A percentile compares a stretch with the other conserved stretches of the same genome.
These are phyloP conservation scores for Scaptomyza tumidula DNA, from an alignment of 2,888 invertebrate genomes.

Conservation along the genomic window DNA sequence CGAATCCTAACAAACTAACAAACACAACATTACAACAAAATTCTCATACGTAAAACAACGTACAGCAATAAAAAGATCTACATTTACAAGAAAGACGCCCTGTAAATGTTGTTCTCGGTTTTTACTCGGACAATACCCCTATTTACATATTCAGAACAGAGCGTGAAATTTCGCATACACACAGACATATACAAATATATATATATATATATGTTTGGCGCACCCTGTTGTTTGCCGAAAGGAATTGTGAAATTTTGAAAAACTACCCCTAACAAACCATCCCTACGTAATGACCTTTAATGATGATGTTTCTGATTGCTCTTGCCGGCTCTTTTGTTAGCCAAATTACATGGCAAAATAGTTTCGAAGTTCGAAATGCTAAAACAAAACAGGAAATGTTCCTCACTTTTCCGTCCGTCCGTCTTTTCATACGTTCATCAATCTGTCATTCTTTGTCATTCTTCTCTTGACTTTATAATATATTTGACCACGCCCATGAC, in stretches of 20 bases:
- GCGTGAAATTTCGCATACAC: constrained; percentile 39
- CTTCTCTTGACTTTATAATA: constrained; percentile 13
- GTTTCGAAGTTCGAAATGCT: constrained; percentile 8
- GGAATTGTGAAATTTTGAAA: constrained; percentile 25
- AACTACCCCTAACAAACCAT: constrained; percentile 45
- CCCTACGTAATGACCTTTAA: constrained; percentile 64
- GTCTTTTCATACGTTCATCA: background rate
- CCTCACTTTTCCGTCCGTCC: background rate
- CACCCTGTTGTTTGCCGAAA: constrained; percentile 41
- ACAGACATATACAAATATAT: background rate
- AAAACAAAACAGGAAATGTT: constrained; percentile 31
- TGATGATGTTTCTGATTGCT: constrained; percentile 51
- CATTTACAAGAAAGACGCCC: constrained; percentile 52
- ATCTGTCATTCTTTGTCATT: constrained; percentile 1
- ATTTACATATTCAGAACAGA: constrained; percentile 50
- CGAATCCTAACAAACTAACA: constrained; percentile 42
- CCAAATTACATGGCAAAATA: constrained; percentile 56
- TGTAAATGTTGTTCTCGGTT: constrained; percentile 29
- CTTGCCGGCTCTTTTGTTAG: constrained; percentile 21
- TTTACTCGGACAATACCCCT: constrained; percentile 43
- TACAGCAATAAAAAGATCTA: too few species aligned
- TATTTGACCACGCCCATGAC: constrained; percentile 32
- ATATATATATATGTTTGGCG: background rate
- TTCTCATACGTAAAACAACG: too few species aligned
- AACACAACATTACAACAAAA: background rate